A percentile compares a stretch with the other conserved stretches of the same genome.
Conservation (phyloP, 1,140 invertebrate genomes). For the Octopus sinensis region DNA sequence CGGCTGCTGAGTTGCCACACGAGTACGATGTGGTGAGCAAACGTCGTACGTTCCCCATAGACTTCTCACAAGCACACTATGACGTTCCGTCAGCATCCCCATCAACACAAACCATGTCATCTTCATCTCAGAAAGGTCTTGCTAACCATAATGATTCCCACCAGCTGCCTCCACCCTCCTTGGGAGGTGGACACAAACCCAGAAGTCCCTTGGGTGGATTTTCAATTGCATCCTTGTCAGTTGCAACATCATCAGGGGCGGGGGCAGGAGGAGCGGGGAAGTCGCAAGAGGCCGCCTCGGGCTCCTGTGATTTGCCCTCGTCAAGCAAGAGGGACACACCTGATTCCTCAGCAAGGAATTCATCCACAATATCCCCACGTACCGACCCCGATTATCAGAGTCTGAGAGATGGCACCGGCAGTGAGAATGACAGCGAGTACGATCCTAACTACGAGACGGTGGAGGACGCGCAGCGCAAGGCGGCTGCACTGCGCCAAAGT, state of each 20-base stretch:
- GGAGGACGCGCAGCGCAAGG: conserved; percentile 37
- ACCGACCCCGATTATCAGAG: conserved; percentile 39
- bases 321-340: conserved; percentile 12
- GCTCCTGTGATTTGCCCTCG: neutral
- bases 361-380: conserved; percentile 12
- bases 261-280: neutral
- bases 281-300: neutral
- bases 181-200: neutral
- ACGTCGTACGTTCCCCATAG: conserved; percentile 9
- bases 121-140: neutral
- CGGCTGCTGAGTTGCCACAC: neutral
- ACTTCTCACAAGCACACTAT: conserved; percentile 11
- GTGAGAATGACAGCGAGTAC: conserved; percentile 24
- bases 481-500: neutral
- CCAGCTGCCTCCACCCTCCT: neutral
- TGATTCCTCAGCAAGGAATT: neutral
- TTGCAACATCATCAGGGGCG: neutral
- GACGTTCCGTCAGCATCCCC: neutral
- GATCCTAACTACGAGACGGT: conserved; percentile 48
- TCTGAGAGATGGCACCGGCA: conserved; percentile 36
- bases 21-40: conserved; percentile 6
- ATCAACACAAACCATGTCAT: neutral
- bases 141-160: neutral
- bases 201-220: neutral
- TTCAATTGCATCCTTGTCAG: too few species aligned